phyloP scores from a whole-genome alignment of 2,113 vertebrate genomes.

The Amphiprion percula region DNA sequence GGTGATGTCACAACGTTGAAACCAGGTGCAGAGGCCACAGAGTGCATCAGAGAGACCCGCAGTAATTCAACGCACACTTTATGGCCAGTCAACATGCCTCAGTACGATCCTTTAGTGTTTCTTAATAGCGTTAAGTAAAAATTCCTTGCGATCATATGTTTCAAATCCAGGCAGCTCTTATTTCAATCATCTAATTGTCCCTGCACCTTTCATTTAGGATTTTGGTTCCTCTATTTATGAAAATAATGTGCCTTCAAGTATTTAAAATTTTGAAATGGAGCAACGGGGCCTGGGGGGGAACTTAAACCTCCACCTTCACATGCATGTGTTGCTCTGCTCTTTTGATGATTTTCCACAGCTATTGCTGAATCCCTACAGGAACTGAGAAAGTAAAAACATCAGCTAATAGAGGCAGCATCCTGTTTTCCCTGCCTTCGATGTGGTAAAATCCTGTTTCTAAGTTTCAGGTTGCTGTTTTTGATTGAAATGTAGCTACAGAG shows the following conservation, averaged over 20 bases:
- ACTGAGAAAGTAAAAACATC: slow-evolving; percentile 76
- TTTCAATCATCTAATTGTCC: slow-evolving; percentile 79
- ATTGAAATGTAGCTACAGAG: slow-evolving; percentile 36
- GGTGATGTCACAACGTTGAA: slow-evolving; percentile 75
- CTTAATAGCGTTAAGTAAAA: slow-evolving; percentile 72
- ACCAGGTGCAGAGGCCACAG: slow-evolving; percentile 75
- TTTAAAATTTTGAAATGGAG: slow-evolving; percentile 67
- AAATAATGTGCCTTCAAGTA: slow-evolving; percentile 77
- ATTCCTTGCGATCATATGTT: slow-evolving; percentile 77
- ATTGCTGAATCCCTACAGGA: slow-evolving; percentile 69
- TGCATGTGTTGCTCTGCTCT: slow-evolving; percentile 64
- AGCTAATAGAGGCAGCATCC: slow-evolving; percentile 61
- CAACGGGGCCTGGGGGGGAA: slow-evolving; percentile 57
- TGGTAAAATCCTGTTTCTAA: slow-evolving; percentile 49
- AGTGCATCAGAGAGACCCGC: slow-evolving; percentile 69
- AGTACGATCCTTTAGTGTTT: slow-evolving; percentile 65
- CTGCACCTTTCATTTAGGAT: slow-evolving; percentile 71
- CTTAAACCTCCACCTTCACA: slow-evolving; percentile 66
- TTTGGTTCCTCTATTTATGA: slow-evolving; percentile 73
- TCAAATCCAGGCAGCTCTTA: slow-evolving; percentile 78
- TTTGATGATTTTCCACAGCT: slow-evolving; percentile 83
- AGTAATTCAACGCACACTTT: slow-evolving; percentile 77
- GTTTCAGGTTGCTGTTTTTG: slow-evolving; percentile 54
- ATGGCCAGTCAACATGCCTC: slow-evolving; percentile 69
- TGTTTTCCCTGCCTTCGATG: slow-evolving; percentile 59